phyloP scores from a whole-genome alignment of 2,888 invertebrate genomes.

The Pollenia amentaria region DNA sequence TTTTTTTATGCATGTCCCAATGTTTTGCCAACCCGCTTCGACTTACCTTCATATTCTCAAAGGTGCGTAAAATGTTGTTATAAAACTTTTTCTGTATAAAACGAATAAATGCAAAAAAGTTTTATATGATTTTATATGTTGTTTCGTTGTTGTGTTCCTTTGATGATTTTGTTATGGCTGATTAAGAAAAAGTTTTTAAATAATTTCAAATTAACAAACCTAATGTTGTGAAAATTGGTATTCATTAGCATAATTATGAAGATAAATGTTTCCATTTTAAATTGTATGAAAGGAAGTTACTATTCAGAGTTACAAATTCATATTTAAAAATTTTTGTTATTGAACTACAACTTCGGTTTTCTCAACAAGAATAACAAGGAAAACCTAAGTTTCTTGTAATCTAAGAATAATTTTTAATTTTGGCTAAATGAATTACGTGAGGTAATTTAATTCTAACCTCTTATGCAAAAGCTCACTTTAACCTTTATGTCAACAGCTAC shows the following conservation, averaged over 20 bases:
- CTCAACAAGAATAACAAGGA: too few relatives aligned
- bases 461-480: too few relatives aligned
- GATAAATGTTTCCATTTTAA: background rate
- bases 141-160: constrained; percentile 5
- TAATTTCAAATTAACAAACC: constrained; percentile 53
- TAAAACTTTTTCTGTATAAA: constrained; percentile 41
- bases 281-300: background rate
- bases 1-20: constrained; percentile 18
- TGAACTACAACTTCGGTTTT: too few relatives aligned
- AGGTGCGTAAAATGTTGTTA: constrained; percentile 57
- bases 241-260: background rate
- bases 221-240: constrained; percentile 1
- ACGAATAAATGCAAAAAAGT: constrained; percentile 29
- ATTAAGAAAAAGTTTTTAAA: constrained; percentile 51
- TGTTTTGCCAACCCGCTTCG: too few relatives aligned
- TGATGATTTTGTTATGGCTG: constrained; percentile 30
- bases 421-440: too few relatives aligned
- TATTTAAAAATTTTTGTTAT: too few relatives aligned
- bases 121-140: constrained; percentile 41
- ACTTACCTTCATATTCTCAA: background rate
- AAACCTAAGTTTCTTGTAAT: too few relatives aligned
- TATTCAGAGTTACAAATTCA: too few relatives aligned
- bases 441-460: too few relatives aligned
- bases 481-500: too few relatives aligned
- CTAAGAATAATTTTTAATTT: too few relatives aligned